Conservation (phyloP, 2,888 invertebrate genomes). For the Caenorhabditis drosophilae region DNA sequence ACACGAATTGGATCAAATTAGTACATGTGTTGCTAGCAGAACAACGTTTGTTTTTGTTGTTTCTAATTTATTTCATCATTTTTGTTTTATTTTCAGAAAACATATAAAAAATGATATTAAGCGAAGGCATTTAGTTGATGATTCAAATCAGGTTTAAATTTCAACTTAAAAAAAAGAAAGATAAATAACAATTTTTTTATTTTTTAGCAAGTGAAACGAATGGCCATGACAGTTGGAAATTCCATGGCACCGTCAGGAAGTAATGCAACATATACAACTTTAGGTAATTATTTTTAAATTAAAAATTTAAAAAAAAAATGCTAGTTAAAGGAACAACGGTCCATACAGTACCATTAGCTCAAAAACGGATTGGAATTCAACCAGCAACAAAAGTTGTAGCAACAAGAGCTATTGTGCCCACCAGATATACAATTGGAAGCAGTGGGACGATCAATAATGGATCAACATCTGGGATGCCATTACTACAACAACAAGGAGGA, state of each 20-base stretch:
- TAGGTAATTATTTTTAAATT: slow-evolving; percentile 1
- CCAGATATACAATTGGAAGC: slow-evolving; percentile 11
- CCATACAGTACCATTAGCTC: slow-evolving; percentile 19
- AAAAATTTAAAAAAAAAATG: neutral
- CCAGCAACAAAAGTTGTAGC: slow-evolving; percentile 21
- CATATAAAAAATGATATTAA: slow-evolving; percentile 57
- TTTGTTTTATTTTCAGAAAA: slow-evolving; percentile 28
- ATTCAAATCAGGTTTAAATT: slow-evolving; percentile 5
- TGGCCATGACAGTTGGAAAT: slow-evolving; percentile 9
- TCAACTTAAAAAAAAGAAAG: neutral
- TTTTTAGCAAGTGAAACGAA: slow-evolving; percentile 16
- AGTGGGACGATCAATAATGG: neutral
- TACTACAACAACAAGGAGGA: slow-evolving; percentile 12
- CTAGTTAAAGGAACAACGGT: neutral
- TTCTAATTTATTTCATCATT: too few species aligned
- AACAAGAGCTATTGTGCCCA: slow-evolving; percentile 17
- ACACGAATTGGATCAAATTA: slow-evolving; percentile 63
- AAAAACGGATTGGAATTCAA: slow-evolving; percentile 15
- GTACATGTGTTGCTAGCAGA: slow-evolving; percentile 50
- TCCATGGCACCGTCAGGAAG: neutral
- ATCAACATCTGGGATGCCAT: slow-evolving; percentile 21
- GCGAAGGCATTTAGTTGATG: slow-evolving; percentile 42
- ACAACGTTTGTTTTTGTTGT: slow-evolving; percentile 50
- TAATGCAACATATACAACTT: slow-evolving; percentile 6
- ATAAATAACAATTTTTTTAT: slow-evolving; percentile 1